phyloP scores from a whole-genome alignment of 2,888 invertebrate genomes.

The Orthosia gracilis region DNA sequence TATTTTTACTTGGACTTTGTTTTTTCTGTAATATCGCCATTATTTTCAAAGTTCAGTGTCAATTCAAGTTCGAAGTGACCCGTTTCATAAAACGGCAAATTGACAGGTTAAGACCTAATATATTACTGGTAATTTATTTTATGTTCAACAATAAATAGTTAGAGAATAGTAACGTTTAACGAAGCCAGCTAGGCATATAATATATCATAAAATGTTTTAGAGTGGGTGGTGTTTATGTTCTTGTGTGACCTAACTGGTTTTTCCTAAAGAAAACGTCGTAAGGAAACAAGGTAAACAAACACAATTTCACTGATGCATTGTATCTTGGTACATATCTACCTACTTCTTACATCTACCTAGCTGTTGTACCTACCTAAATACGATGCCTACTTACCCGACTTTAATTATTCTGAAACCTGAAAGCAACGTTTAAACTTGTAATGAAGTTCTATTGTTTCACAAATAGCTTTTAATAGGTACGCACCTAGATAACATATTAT shows the following conservation, averaged over 20 bases:
- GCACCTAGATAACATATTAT: neutral
- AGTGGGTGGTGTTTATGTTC: conserved; percentile 21
- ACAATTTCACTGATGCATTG: neutral
- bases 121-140: neutral
- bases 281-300: conserved; percentile 25
- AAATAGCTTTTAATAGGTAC: conserved; percentile 24
- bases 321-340: neutral
- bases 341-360: neutral
- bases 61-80: too few species aligned
- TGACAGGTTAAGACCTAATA: too few species aligned
- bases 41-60: too few species aligned
- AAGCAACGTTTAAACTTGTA: conserved; percentile 6
- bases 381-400: neutral
- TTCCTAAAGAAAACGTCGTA: conserved; percentile 5
- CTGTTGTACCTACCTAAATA: neutral
- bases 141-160: neutral
- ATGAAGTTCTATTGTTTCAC: conserved; percentile 34
- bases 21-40: too few species aligned
- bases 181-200: conserved; percentile 14
- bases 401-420: conserved; percentile 9
- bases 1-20: too few species aligned
- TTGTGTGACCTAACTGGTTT: conserved; percentile 19
- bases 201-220: conserved; percentile 28
- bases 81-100: too few species aligned
- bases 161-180: neutral